Base-by-base conservation (phyloP, 2,888 invertebrate species). In the Hofmannophila pseudospretella region DNA sequence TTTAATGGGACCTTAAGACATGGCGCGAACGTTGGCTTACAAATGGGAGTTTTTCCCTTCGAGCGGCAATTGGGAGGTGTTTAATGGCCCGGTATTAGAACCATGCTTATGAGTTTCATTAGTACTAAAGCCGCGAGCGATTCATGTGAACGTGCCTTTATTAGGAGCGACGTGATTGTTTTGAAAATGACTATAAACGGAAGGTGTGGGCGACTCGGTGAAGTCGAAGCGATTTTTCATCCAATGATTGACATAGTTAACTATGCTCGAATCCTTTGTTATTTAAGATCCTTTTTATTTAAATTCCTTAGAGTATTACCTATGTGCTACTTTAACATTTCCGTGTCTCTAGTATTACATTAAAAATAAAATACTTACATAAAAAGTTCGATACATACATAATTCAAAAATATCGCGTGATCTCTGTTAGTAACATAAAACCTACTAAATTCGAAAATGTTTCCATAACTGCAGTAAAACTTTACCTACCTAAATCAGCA, bases 51-150 rank as follows among this genome's bases (percentile, higher is more conserved):
- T 71, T 74, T 77, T 76, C 70, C 48, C 57, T 61, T 69, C 73
- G 35, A 53, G 70, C 57, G 62, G 67, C 68, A 77, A 77, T 82
- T 74, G 68, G 59, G 72, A 76, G 68, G 69, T 78, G 76, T 70
- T n/a, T 81, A 84, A 82, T 82, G 69, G 70, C 54, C 55, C 44
- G 57, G 68, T 74, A 72, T 78, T 79, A 80, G 69, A 72, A 54
- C 71, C 75, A 74, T 79, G 73, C 74, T 80, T 78, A 82, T 80
- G 76, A 82, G 68, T 78, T 77, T 79, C 77, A 82, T 81, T 80
- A 84, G 70, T 60, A 67, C 64, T 58, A 65, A 67, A 77, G 73
- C 78, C 73, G 65, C 74, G 60, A 76, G 72, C 74, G 76, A 80
- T 81, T 77, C 77, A 74, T 77, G 72, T 76, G 70, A 55, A 84